Conservation (phyloP, 2,113 vertebrate species). For the Hylia prasina region DNA sequence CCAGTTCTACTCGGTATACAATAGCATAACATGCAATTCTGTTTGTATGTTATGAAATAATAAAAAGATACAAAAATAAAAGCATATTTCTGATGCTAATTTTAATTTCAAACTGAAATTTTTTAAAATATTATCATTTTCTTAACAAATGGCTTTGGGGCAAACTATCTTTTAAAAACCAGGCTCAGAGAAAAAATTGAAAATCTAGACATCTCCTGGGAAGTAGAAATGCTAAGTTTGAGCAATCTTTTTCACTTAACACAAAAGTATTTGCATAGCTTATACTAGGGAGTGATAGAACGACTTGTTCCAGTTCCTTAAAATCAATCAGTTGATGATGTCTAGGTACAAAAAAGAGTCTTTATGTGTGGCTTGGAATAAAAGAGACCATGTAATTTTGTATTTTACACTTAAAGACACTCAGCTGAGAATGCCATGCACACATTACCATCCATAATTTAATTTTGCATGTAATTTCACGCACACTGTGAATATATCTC, state of each 20-base stretch:
- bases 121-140: not conserved
- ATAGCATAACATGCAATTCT: not conserved
- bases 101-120: not conserved
- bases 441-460: slow-evolving; percentile 44
- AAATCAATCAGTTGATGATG: not conserved
- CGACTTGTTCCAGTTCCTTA: not conserved
- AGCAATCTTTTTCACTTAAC: not conserved
- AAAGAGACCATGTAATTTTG: slow-evolving; percentile 36
- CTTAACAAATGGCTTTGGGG: not conserved
- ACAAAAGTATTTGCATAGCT: not conserved
- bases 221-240: not conserved
- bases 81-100: not conserved
- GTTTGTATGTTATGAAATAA: not conserved
- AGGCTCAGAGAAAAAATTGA: not conserved
- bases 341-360: not conserved
- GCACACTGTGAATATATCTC: slow-evolving; percentile 41
- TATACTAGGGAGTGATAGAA: not conserved
- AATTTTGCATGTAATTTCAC: slow-evolving; percentile 59
- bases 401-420: slow-evolving; percentile 35
- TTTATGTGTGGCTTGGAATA: slow-evolving; percentile 13
- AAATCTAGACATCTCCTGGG: not conserved
- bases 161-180: not conserved
- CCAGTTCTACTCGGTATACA: not conserved
- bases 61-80: not conserved
- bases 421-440: slow-evolving; percentile 14